phyloP scores from a whole-genome alignment of 37 sponge, comb jelly and placozoan genomes.

The Oopsacas minuta region DNA sequence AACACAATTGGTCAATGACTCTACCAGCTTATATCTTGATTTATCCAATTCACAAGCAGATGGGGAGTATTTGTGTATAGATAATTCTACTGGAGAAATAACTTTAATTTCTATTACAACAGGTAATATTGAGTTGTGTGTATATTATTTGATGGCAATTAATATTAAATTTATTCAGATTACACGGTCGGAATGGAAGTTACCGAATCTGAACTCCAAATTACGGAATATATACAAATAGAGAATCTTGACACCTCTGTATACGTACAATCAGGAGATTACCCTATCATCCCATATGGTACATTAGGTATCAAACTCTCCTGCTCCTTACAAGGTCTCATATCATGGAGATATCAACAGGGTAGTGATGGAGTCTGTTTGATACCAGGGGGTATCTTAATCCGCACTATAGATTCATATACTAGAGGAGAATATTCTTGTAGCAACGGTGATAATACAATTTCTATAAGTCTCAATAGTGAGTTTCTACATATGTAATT shows the following conservation, averaged over 20 bases:
- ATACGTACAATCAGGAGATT: neutral
- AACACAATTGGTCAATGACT: neutral
- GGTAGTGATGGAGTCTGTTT: neutral
- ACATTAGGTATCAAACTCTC: neutral
- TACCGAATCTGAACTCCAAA: neutral
- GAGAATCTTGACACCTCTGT: neutral
- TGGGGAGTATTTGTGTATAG: neutral
- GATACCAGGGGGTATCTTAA: neutral
- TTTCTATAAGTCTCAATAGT: neutral
- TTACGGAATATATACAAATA: conserved; percentile 1
- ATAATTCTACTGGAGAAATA: neutral
- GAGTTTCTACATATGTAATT: neutral
- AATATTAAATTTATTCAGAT: no score
- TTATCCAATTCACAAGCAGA: neutral
- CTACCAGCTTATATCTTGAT: neutral
- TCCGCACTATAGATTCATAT: neutral
- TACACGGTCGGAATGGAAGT: no score
- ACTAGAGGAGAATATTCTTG: neutral
- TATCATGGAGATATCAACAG: neutral
- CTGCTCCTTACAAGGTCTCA: neutral
- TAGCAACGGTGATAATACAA: neutral
- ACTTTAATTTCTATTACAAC: neutral
- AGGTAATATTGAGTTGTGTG: neutral
- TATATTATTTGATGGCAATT: no score
- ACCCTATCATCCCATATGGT: neutral